These are phyloP conservation scores for Danaus plexippus DNA, from an alignment of 1,140 invertebrate species.

Conservation along the genomic window DNA sequence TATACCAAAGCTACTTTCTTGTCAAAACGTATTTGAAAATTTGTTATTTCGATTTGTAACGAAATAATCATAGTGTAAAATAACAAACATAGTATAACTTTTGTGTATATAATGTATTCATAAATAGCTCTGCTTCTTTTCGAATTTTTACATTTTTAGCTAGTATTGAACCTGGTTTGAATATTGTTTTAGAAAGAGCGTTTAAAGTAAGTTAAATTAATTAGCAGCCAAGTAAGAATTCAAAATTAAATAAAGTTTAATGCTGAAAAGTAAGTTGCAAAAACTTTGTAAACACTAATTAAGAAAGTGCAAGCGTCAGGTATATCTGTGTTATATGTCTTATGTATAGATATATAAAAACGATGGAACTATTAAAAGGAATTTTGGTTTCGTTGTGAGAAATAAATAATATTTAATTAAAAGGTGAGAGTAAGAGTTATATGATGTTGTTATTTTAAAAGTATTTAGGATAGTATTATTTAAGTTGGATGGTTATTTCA, in stretches of 20 bases:
- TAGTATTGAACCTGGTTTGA: not conserved
- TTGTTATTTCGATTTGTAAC: conserved; percentile 10
- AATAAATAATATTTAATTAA: no score
- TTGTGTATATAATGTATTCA: conserved; percentile 4
- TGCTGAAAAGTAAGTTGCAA: conserved; percentile 13
- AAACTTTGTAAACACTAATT: conserved; percentile 17
- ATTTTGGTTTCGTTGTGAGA: no score
- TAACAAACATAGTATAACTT: no score
- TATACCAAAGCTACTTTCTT: conserved; percentile 21
- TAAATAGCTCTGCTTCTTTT: conserved; percentile 3
- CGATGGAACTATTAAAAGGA: no score
- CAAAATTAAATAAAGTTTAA: conserved; percentile 9
- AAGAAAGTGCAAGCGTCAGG: conserved; percentile 11
- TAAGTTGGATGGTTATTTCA: no score
- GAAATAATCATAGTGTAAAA: conserved; percentile 7
- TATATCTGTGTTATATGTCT: no score
- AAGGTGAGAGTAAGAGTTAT: no score
- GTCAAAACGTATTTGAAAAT: conserved; percentile 13
- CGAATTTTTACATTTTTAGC: not conserved
- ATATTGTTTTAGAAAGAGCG: conserved; percentile 1
- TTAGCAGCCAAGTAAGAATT: not conserved
- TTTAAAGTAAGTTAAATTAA: conserved; percentile 5
- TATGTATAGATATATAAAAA: no score
- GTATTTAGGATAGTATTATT: no score
- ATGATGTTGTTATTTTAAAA: no score